Base-by-base conservation (phyloP, 2,888 invertebrate species). In the Eilema sororculum region DNA sequence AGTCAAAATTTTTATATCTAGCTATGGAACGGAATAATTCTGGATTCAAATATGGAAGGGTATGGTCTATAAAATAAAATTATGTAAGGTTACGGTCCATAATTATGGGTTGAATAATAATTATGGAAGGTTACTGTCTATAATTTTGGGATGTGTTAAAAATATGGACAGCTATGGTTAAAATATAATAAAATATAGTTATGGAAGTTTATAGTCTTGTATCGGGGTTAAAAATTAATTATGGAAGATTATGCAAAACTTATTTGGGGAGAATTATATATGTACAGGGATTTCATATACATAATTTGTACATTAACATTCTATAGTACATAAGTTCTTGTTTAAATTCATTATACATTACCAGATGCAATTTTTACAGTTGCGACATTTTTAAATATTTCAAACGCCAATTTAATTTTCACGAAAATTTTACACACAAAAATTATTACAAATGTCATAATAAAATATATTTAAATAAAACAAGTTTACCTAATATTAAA, bases 191-290 rank as follows among this genome's bases (percentile, higher is more conserved):
- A n/a, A n/a, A n/a, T n/a, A n/a, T n/a, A n/a, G n/a, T n/a, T n/a
- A n/a, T n/a, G n/a, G n/a, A n/a, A n/a, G n/a, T n/a, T n/a, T n/a
- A n/a, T n/a, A n/a, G n/a, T n/a, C n/a, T n/a, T n/a, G n/a, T n/a
- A n/a, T n/a, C n/a, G n/a, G n/a, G n/a, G n/a, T n/a, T n/a, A n/a
- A n/a, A n/a, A n/a, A n/a, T n/a, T n/a, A n/a, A 28, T n/a, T 65
- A 22, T 65, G 33, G 33, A 37, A 65, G 37, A 10, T 37, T 65
- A 33, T 56, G 33, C 33, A 57, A 57, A 16, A 65, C 20, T 57
- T 16, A 10, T 24, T 20, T 22, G 0, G 22, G 28, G 57, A 65
- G 25, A 63, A 24, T 63, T 24, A 33, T 9, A 62, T 25, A 24
- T 61, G 6, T 24, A 41, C 37, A 41, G 25, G 10, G 4, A 41